Percentiles rank a stretch among this genome's conserved stretches.
Evolutionary conservation across 2,113 vertebrate species (phyloP).

Genomic region (Pomatostomus ruficeps): DNA sequence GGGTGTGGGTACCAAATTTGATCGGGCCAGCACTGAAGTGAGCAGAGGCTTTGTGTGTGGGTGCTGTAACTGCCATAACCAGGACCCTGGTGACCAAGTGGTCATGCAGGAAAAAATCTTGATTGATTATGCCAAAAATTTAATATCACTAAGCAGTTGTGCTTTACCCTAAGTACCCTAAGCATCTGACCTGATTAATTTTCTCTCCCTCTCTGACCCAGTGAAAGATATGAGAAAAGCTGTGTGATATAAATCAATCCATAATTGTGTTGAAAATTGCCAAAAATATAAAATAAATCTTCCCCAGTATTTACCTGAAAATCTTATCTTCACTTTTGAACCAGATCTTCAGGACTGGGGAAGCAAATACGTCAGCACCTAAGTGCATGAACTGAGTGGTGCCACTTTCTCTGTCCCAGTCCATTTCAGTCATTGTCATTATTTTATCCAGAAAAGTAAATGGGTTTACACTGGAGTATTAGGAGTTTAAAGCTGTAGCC

Average conservation of each 20-base stretch:
- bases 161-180: neutral
- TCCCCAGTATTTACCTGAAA: neutral
- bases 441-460: neutral
- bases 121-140: neutral
- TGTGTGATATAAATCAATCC: neutral
- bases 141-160: neutral
- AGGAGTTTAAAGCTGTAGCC: neutral
- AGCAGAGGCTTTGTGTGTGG: neutral
- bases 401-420: neutral
- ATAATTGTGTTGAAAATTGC: neutral
- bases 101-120: neutral
- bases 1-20: neutral
- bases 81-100: neutral
- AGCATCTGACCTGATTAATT: neutral
- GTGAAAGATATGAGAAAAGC: neutral
- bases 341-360: neutral
- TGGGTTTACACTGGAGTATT: neutral
- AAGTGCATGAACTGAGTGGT: neutral
- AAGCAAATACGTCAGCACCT: neutral
- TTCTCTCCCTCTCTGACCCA: neutral
- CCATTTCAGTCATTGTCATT: neutral
- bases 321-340: neutral
- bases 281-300: neutral
- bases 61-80: fast-evolving
- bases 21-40: neutral